Evolutionary conservation across 2,797 vertebrate genomes (phyloP).

Genomic region (Ptychobarbus kaznakovi): DNA sequence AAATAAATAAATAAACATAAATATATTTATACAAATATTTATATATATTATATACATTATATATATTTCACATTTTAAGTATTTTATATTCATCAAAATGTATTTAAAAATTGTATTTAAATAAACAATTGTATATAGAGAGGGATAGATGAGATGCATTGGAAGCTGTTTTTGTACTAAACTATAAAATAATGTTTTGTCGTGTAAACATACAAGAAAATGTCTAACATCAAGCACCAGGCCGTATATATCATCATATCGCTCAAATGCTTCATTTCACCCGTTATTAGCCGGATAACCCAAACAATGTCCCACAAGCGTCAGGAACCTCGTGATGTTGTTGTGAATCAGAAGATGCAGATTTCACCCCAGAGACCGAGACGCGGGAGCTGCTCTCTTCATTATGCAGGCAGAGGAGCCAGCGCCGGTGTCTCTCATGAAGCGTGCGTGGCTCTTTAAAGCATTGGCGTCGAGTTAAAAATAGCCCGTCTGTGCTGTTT

Average conservation of each 20-base stretch:
- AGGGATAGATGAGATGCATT: not conserved
- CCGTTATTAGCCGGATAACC: not conserved
- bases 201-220: not conserved
- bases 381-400: not conserved
- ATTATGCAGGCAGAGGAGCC: constrained; percentile 43
- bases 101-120: not conserved
- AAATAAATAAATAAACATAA: too few species aligned
- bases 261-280: not conserved
- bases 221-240: not conserved
- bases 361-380: not conserved
- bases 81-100: not conserved
- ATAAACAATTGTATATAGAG: not conserved
- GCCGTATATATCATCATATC: not conserved
- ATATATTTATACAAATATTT: not conserved
- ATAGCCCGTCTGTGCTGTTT: constrained; percentile 74
- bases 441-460: constrained; percentile 74
- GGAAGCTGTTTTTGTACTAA: not conserved
- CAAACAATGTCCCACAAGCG: too few species aligned
- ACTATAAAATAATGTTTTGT: not conserved
- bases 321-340: not conserved
- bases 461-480: constrained; percentile 75
- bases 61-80: not conserved
- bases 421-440: constrained; percentile 37
- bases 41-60: not conserved
- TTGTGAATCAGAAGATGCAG: not conserved